Evolutionary conservation across 2,797 vertebrate species (phyloP).

Genomic region (Pangasius djambal): DNA sequence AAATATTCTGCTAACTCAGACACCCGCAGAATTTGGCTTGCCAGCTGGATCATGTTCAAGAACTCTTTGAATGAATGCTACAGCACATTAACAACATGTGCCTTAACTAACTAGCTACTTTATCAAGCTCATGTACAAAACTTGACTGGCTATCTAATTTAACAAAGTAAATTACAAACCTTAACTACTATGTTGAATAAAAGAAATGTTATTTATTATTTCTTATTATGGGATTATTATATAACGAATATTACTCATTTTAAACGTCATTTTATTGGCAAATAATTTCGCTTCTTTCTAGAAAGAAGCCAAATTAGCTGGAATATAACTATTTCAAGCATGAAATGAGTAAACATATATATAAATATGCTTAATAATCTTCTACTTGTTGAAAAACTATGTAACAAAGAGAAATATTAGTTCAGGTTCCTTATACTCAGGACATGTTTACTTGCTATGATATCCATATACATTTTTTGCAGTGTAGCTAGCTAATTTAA

Average conservation of each 20-base stretch:
- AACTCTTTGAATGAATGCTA: too few relatives aligned
- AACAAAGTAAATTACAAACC: not conserved
- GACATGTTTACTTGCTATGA: not conserved
- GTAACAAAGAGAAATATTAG: not conserved
- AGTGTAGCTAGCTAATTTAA: not conserved
- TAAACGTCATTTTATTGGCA: not conserved
- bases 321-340: not conserved
- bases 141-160: not conserved
- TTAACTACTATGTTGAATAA: not conserved
- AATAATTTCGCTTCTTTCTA: not conserved
- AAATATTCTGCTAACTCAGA: not conserved
- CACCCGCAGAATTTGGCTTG: not conserved
- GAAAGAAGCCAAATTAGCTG: not conserved
- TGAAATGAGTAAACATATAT: not conserved
- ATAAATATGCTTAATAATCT: not conserved
- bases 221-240: not conserved
- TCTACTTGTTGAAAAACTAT: not conserved
- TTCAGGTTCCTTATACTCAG: not conserved
- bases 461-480: not conserved
- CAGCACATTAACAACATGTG: not conserved
- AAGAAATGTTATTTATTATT: not conserved
- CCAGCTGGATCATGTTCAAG: too few relatives aligned
- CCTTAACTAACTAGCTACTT: not conserved
- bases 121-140: not conserved
- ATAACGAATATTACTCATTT: not conserved